Evolutionary conservation across 2,797 vertebrate species (phyloP).

Genomic region (Holocentrus rufus): DNA sequence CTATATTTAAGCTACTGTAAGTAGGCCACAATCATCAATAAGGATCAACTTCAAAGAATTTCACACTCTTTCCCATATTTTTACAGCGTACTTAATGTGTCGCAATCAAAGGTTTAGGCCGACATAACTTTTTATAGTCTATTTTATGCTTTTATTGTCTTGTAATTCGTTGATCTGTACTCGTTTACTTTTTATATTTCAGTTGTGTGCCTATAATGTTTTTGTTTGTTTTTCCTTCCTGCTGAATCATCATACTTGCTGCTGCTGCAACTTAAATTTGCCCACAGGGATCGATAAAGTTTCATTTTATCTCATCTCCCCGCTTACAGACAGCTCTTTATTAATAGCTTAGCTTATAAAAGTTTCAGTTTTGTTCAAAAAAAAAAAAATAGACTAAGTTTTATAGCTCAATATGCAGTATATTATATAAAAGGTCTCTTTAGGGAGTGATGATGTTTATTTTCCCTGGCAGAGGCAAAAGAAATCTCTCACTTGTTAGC

Average conservation of each 20-base stretch:
- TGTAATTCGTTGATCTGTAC: too few species aligned
- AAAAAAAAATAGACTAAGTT: background rate
- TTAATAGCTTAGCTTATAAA: background rate
- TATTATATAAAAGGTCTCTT: constrained; percentile 23
- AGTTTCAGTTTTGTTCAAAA: background rate
- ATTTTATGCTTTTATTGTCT: too few species aligned
- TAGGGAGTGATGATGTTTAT: constrained; percentile 24
- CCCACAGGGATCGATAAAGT: too few species aligned
- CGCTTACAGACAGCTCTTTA: background rate
- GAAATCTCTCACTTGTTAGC: constrained; percentile 7
- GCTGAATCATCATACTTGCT: background rate
- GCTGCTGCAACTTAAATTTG: too few species aligned
- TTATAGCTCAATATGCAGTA: background rate
- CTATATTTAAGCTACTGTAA: too few species aligned
- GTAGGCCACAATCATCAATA: too few species aligned
- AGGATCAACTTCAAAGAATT: too few species aligned
- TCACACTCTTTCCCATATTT: too few species aligned
- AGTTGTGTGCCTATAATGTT: background rate
- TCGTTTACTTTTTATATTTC: background rate
- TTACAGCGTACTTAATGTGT: too few species aligned
- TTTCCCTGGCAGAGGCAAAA: constrained; percentile 31
- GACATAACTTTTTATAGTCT: too few species aligned
- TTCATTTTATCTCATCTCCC: background rate
- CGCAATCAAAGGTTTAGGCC: too few species aligned
- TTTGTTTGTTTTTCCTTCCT: background rate